Evolutionary conservation across 2,113 vertebrate species (phyloP), one percentile per base, ranked within the genome.

Genomic region (Synodontis membranacea): DNA sequence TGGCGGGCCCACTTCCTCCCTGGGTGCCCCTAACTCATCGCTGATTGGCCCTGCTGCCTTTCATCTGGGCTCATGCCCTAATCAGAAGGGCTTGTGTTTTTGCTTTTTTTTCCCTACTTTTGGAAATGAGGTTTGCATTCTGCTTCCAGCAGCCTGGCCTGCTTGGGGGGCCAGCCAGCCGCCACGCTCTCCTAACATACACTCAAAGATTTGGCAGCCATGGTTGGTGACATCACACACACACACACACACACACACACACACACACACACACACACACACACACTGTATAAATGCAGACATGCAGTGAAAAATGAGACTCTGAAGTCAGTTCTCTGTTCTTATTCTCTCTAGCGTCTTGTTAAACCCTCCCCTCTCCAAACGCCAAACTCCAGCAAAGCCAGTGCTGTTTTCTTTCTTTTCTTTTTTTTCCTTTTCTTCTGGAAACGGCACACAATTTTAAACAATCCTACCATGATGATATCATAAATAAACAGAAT

Each of bases 1-100:
- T 92, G 92, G 91, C 8, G 83, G 84, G 83, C 90, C 87, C 90
- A 91, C 90, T 95, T 95, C 93, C 94, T 95, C 92, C 92, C 93
- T 75, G 46, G 89, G 89, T 92, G 92, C 92, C 93, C 85, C 60
- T 92, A 94, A 95, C 93, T 94, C 92, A 91, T 88, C 87, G 86
- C 86, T 91, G 92, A 92, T 93, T 91, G 93, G 92, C 89, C 86
- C 84, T 84, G 89, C 86, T 11, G 87, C 88, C 92, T 94, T 95
- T 93, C 91, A 92, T 94, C 92, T 92, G 82, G 52, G 86, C 88
- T 89, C 79, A 92, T 87, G 87, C 89, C 88, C 91, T 85, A 90
- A 90, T 89, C 92, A 92, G 89, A 86, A 84, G 54, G 83, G 81
- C 86, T 90, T 80, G 82, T 2, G 87, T 90, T 86, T 90, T 89